Evolutionary conservation across 2,797 vertebrate species (phyloP), one percentile per base, ranked within the genome.

Genomic region (Atherinosoma microstoma): DNA sequence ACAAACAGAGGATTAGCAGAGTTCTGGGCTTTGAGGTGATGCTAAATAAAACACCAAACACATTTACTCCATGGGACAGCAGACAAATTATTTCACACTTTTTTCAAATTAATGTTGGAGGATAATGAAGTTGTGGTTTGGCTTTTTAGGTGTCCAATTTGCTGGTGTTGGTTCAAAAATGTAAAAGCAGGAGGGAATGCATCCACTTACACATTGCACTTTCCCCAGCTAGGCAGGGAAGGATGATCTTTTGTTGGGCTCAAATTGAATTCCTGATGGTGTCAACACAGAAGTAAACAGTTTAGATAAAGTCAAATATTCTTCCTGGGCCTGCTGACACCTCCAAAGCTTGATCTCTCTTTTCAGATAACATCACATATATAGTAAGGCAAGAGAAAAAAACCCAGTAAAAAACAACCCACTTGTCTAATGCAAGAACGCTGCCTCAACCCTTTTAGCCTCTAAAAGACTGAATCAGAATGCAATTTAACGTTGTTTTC

Each of bases 1-100:
- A 91, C 89, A 92, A 91, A 91, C 84, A 87, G 61, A 75, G 79
- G 89, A 92, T 94, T 93, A 93, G 71, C 76, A 78, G 87, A 88
- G 83, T 83, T 84, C 80, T 83, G 84, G 80, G 76, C 79, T 80
- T 16, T n/a, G 83, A 86, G 84, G 82, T 89, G 84, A 82, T 15
- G 32, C 84, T 84, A 90, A 91, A 91, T 88, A 88, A 84, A 87
- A 87, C 76, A 84, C 75, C 68, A 82, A 86, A 85, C 83, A 80
- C 76, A 60, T 78, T 80, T 34, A 75, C 84, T 71, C 70, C 62
- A 66, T 40, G 61, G 84, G 84, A 87, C 72, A 72, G 77, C 74
- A 57, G 73, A 83, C 71, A 75, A 83, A 83, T 79, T 62, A 89
- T 91, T 93, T 90, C 73, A 87, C 84, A 84, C 80, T 89, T 58